Conservation (phyloP, 2,797 vertebrate species). For the Phrynocephalus guinanensis region DNA sequence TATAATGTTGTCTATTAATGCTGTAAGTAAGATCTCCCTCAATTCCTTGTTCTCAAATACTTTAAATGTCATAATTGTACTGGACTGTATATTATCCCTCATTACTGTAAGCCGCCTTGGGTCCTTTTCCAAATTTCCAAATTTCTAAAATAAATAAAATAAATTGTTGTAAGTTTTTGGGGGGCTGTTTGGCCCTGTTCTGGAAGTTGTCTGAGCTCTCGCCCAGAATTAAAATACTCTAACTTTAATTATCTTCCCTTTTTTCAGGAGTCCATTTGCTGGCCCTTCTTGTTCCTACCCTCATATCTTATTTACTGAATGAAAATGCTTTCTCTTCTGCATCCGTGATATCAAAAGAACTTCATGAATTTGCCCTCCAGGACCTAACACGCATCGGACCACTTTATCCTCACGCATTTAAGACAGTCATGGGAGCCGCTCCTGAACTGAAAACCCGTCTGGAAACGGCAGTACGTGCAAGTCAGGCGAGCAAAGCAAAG, state of each 20-base stretch:
- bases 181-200: too few relatives aligned
- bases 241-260: background rate
- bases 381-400: constrained; percentile 97
- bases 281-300: constrained; percentile 93
- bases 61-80: too few relatives aligned
- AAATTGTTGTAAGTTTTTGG: too few relatives aligned
- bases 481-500: constrained; percentile 95
- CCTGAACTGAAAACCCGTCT: constrained; percentile 95
- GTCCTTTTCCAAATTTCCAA: too few relatives aligned
- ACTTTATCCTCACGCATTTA: constrained; percentile 95
- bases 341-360: constrained; percentile 85
- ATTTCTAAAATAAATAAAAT: too few relatives aligned
- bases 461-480: constrained; percentile 93
- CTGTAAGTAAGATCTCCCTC: too few relatives aligned
- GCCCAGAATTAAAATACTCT: background rate
- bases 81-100: too few relatives aligned
- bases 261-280: constrained; percentile 91
- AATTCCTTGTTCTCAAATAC: too few relatives aligned
- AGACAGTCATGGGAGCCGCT: constrained; percentile 94
- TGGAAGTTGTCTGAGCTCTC: background rate
- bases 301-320: constrained; percentile 95
- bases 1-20: too few relatives aligned
- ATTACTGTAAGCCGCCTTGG: too few relatives aligned
- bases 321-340: constrained; percentile 90
- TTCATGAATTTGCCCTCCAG: constrained; percentile 97